These are phyloP conservation scores for Busseola fusca DNA, from an alignment of 2,888 invertebrate genomes.

Conservation along the genomic window DNA sequence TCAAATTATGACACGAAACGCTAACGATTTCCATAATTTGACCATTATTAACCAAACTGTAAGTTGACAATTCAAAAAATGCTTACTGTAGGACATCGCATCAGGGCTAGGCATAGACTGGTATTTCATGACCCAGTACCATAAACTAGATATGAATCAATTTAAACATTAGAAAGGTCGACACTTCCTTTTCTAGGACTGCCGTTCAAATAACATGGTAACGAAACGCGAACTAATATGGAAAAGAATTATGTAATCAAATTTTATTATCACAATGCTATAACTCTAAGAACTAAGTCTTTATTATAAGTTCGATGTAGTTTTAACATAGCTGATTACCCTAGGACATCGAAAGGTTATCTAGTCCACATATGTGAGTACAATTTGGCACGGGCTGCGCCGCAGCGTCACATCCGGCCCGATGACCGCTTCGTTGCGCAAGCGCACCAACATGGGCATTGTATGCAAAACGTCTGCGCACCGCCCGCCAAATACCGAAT, in stretches of 20 bases:
- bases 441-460: slow-evolving; percentile 84
- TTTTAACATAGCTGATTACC: slow-evolving; percentile 35
- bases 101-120: neutral
- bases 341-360: slow-evolving; percentile 61
- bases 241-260: too few relatives aligned
- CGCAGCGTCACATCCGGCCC: slow-evolving; percentile 84
- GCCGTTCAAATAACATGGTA: neutral
- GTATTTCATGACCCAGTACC: neutral
- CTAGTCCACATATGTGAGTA: slow-evolving; percentile 72
- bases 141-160: neutral
- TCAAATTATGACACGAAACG: neutral
- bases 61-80: neutral
- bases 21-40: neutral
- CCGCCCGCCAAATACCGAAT: slow-evolving; percentile 80
- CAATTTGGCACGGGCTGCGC: slow-evolving; percentile 74
- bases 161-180: neutral
- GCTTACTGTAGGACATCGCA: too few relatives aligned
- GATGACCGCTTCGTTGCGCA: slow-evolving; percentile 82
- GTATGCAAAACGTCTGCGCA: slow-evolving; percentile 84
- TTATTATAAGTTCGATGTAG: neutral
- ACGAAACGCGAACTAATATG: slow-evolving; percentile 7
- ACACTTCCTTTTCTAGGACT: neutral
- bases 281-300: neutral
- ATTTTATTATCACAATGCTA: neutral
- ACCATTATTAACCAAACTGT: neutral